phyloP scores from a whole-genome alignment of 2,113 vertebrate species.

The Fregetta grallaria region DNA sequence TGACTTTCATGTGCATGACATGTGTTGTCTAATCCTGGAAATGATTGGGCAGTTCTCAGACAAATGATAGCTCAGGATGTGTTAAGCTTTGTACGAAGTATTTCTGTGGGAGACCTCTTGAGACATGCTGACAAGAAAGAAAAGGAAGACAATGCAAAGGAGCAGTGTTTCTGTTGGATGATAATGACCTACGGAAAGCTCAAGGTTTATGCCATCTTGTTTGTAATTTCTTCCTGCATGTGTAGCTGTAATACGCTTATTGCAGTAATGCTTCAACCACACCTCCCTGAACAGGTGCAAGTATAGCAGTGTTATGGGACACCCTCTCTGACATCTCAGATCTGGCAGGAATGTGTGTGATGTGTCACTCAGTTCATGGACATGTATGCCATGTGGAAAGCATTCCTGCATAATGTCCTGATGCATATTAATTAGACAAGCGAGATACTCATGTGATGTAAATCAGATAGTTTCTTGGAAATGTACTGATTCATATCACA shows the following conservation, averaged over 20 bases:
- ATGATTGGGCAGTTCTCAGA: background rate
- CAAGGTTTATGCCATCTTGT: background rate
- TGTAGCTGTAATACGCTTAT: background rate
- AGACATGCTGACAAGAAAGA: background rate
- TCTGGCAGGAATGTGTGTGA: background rate
- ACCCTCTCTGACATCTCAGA: background rate
- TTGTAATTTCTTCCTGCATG: background rate
- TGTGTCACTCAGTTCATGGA: background rate
- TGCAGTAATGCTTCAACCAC: background rate
- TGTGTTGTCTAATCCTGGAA: background rate
- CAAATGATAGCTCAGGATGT: background rate
- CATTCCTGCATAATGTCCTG: conserved; percentile 32
- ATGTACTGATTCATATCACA: background rate
- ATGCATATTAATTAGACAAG: conserved; percentile 3
- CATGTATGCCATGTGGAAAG: background rate
- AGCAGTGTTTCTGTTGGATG: background rate
- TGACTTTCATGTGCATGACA: background rate
- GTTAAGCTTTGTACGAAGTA: background rate
- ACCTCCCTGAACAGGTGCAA: background rate
- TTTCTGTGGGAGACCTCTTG: background rate
- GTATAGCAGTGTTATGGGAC: background rate
- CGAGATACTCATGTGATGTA: background rate
- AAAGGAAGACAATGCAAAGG: background rate
- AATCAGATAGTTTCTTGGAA: conserved; percentile 36
- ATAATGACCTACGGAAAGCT: background rate